phyloP scores from a whole-genome alignment of 2,113 vertebrate genomes.

The Steatornis caripensis region DNA sequence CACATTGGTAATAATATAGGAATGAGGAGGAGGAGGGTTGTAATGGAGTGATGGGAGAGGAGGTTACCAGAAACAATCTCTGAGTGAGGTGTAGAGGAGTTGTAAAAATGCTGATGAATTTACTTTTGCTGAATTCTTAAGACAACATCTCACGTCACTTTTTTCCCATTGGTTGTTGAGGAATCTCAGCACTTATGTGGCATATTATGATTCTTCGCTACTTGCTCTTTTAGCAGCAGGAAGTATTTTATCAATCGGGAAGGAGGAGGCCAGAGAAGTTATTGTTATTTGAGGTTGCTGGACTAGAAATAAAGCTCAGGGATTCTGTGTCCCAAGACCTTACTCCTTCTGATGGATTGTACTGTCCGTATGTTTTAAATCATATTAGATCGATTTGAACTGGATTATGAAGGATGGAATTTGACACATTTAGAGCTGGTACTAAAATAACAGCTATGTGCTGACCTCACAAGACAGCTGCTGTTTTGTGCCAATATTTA shows the following conservation, averaged over 20 bases:
- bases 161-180: neutral
- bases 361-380: neutral
- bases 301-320: neutral
- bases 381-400: neutral
- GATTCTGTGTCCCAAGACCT: neutral
- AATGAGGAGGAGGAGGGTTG: neutral
- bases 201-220: neutral
- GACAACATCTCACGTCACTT: neutral
- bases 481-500: constrained; percentile 27
- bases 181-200: neutral
- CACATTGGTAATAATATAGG: accelerated
- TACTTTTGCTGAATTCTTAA: neutral
- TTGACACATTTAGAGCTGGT: neutral
- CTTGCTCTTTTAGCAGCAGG: neutral
- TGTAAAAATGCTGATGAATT: neutral
- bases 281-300: neutral
- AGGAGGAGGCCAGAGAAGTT: neutral
- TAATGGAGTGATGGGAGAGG: neutral
- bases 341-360: neutral
- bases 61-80: neutral
- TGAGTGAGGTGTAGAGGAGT: neutral
- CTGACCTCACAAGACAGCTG: neutral
- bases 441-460: neutral
- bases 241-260: neutral
- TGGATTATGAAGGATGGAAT: neutral